These are phyloP conservation scores for Phaenicophaeus curvirostris DNA, from an alignment of 2,797 vertebrate species.

Conservation along the genomic window DNA sequence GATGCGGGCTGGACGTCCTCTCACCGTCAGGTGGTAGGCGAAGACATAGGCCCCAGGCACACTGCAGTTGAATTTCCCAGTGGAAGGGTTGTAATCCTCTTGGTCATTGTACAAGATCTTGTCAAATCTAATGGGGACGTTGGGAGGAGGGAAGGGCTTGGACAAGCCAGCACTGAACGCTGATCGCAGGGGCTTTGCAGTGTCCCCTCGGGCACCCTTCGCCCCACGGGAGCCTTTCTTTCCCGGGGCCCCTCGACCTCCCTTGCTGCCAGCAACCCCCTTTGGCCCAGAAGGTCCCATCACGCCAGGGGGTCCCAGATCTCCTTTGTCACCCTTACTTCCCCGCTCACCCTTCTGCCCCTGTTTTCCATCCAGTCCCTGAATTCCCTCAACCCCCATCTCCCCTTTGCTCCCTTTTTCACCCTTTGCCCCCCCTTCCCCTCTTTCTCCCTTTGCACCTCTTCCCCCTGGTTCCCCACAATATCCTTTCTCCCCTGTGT, in stretches of 20 bases:
- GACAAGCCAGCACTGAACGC: slow-evolving; percentile 93
- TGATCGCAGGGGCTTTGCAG: slow-evolving; percentile 69
- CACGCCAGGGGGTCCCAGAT: slow-evolving; percentile 79
- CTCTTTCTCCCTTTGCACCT: slow-evolving; percentile 86
- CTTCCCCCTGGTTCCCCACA: slow-evolving; percentile 84
- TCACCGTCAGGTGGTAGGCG: slow-evolving; percentile 92
- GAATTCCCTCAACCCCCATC: slow-evolving; percentile 80
- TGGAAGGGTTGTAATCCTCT: slow-evolving; percentile 84
- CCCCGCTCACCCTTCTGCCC: slow-evolving; percentile 86
- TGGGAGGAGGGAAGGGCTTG: slow-evolving; percentile 91
- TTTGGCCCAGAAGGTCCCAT: slow-evolving; percentile 83
- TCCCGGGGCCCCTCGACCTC: slow-evolving; percentile 85
- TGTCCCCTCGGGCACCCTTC: slow-evolving; percentile 86
- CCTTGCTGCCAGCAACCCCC: slow-evolving; percentile 86
- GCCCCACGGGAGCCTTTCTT: slow-evolving; percentile 89
- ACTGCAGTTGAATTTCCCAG: slow-evolving; percentile 90
- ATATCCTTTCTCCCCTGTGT: slow-evolving; percentile 87
- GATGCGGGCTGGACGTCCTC: slow-evolving; percentile 88
- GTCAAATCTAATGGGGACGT: slow-evolving; percentile 90
- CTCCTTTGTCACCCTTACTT: slow-evolving; percentile 86
- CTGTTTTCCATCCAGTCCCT: slow-evolving; percentile 80
- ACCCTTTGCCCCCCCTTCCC: slow-evolving; percentile 84
- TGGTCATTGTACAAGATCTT: slow-evolving; percentile 92
- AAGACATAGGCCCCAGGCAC: slow-evolving; percentile 90
- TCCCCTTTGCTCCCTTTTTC: slow-evolving; percentile 88